Evolutionary conservation across 2,888 invertebrate species (phyloP).

Genomic region (Luperina nickerlii): DNA sequence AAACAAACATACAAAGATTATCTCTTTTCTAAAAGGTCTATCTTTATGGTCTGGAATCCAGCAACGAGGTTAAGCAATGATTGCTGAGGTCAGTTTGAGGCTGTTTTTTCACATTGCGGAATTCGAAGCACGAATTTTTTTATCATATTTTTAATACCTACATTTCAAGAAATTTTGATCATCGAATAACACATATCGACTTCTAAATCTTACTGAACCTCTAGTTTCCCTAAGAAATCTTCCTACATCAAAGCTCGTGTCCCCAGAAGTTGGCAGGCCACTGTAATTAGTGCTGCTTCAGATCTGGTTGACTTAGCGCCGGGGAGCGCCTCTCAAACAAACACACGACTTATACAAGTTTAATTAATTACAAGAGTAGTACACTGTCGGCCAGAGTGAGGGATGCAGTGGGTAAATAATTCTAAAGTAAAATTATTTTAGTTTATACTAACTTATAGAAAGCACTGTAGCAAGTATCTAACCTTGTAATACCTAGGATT

Average conservation of each 20-base stretch:
- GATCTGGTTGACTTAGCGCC: slow-evolving; percentile 67
- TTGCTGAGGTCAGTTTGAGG: not conserved
- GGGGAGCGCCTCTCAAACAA: slow-evolving; percentile 62
- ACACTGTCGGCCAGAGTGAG: slow-evolving; percentile 38
- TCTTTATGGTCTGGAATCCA: not conserved
- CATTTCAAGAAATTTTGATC: too few species aligned
- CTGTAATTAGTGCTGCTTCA: slow-evolving; percentile 65
- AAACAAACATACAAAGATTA: too few species aligned
- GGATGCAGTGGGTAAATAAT: not conserved
- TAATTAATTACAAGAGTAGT: slow-evolving; percentile 66
- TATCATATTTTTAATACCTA: too few species aligned
- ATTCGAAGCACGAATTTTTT: not conserved
- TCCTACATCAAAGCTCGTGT: slow-evolving; percentile 11
- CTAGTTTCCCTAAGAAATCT: slow-evolving; percentile 6
- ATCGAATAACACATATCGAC: not conserved
- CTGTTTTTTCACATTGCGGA: not conserved
- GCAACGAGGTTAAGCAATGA: not conserved
- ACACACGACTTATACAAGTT: slow-evolving; percentile 68
- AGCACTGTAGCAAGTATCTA: not conserved
- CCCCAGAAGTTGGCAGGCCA: slow-evolving; percentile 40
- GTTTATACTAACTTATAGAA: not conserved
- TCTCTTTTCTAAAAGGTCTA: too few species aligned
- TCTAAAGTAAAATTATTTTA: not conserved
- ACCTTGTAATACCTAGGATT: not conserved
- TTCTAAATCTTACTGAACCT: not conserved